These are phyloP conservation scores for Tolmerus cingulatus DNA, from an alignment of 2,888 invertebrate genomes.

Conservation along the genomic window DNA sequence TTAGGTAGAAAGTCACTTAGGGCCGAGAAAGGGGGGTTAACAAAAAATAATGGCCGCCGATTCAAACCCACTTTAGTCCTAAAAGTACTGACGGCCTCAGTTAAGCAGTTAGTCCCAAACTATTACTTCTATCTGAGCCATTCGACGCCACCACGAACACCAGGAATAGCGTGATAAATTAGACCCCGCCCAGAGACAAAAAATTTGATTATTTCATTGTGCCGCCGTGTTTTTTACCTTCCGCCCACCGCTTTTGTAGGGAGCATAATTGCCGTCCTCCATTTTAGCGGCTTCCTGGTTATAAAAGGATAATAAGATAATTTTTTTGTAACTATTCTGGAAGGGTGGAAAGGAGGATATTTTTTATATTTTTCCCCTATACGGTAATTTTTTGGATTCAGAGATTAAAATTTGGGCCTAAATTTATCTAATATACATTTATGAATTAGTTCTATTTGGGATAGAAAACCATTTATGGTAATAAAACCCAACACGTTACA, in stretches of 20 bases:
- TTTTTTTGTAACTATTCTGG: background rate
- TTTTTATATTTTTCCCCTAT: too few species aligned
- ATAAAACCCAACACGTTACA: too few species aligned
- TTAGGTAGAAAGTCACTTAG: background rate
- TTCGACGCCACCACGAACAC: background rate
- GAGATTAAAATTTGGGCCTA: too few species aligned
- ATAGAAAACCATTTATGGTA: too few species aligned
- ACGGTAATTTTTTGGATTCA: too few species aligned
- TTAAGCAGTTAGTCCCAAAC: background rate
- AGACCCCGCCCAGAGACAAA: background rate
- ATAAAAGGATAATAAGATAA: background rate
- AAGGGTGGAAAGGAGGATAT: background rate
- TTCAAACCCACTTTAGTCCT: background rate
- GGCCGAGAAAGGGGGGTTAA: background rate
- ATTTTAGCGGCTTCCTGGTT: background rate
- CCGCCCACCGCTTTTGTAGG: background rate
- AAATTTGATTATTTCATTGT: background rate
- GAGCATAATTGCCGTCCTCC: background rate
- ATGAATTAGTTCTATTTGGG: too few species aligned
- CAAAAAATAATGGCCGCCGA: background rate
- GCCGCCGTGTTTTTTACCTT: background rate
- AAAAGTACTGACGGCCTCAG: background rate
- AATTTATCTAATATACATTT: too few species aligned
- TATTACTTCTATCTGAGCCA: background rate
- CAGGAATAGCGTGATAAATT: background rate